Conservation (phyloP, 1,140 invertebrate species). For the Luehdorfia chinensis region DNA sequence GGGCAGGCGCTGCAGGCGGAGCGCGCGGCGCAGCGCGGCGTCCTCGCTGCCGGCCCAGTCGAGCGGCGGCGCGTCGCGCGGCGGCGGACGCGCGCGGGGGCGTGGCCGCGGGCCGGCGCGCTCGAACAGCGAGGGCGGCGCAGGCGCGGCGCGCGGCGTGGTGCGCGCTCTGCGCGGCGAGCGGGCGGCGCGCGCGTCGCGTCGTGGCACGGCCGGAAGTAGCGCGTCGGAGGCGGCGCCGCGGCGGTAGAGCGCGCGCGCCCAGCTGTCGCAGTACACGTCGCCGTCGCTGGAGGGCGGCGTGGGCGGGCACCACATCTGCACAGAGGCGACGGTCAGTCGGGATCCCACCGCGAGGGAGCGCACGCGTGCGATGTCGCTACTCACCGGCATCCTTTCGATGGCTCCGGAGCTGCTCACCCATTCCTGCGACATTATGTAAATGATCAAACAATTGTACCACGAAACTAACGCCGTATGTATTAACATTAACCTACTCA, state of each 20-base stretch:
- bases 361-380: constrained; percentile 77
- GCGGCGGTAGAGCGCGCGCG: constrained; percentile 91
- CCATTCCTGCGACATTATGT: constrained; percentile 44
- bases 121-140: constrained; percentile 80
- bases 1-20: constrained; percentile 83
- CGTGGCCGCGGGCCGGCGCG: constrained; percentile 33
- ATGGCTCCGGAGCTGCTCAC: constrained; percentile 27
- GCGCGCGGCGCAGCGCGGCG: constrained; percentile 90
- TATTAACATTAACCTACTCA: too few species aligned
- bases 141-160: constrained; percentile 76
- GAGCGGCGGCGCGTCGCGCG: constrained; percentile 81
- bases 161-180: constrained; percentile 87
- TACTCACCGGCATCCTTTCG: constrained; percentile 58
- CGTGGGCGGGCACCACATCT: constrained; percentile 98
- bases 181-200: constrained; percentile 29
- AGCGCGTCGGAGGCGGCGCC: constrained; percentile 89
- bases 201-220: constrained; percentile 79
- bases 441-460: neutral
- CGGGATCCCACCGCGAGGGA: constrained; percentile 74
- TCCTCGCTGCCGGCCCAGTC: constrained; percentile 96
- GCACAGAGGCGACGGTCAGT: constrained; percentile 13
- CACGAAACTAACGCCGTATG: too few species aligned
- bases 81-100: constrained; percentile 36
- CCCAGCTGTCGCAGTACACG: constrained; percentile 91
- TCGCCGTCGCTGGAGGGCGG: constrained; percentile 94